Evolutionary conservation across 1,140 invertebrate species (phyloP).

Genomic region (Brachionus angularis): DNA sequence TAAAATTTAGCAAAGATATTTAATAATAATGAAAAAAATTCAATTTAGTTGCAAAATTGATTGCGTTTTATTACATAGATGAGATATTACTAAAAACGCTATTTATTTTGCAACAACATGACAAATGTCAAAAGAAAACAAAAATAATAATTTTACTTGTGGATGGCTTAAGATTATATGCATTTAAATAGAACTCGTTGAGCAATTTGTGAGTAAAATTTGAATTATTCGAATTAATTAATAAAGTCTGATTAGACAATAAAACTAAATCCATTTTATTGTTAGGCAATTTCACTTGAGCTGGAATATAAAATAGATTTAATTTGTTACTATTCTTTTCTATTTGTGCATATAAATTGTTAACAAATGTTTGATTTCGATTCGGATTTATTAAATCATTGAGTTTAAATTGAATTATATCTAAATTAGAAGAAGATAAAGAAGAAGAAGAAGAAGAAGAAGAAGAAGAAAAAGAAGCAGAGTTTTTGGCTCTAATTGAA

Average conservation of each 20-base stretch:
- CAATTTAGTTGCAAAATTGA: too few species aligned
- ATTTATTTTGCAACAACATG: too few species aligned
- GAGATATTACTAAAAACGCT: too few species aligned
- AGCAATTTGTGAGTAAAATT: background rate
- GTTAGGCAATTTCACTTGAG: background rate
- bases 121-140: background rate
- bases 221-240: background rate
- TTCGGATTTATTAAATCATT: slow-evolving; percentile 1
- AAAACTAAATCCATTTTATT: background rate
- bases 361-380: background rate
- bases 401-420: background rate
- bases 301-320: slow-evolving; percentile 13
- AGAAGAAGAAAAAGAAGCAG: too few species aligned
- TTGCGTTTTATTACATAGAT: too few species aligned
- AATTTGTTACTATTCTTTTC: slow-evolving; percentile 12
- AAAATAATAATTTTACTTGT: background rate
- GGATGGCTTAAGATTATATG: background rate
- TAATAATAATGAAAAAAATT: too few species aligned
- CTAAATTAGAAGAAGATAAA: too few species aligned
- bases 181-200: slow-evolving; percentile 16
- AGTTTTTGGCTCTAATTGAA: too few species aligned
- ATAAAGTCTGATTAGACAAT: background rate
- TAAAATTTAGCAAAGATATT: too few species aligned
- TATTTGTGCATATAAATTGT: slow-evolving; percentile 32
- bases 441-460: too few species aligned